Base-by-base conservation (phyloP, 2,113 vertebrate species). In the Perca schrenkii region DNA sequence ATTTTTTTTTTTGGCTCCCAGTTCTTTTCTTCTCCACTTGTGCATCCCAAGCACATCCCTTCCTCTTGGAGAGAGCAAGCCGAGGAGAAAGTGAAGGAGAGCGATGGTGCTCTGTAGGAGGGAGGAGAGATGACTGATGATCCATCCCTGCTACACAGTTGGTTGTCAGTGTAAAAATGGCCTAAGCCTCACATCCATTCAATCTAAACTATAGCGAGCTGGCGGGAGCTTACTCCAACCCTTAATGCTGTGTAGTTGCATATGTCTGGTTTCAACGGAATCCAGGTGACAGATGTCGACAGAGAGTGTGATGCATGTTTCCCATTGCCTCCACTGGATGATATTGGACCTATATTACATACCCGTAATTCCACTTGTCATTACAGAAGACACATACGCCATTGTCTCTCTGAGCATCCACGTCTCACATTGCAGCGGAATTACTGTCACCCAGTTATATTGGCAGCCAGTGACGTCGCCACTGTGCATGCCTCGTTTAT, bases 111-210 rank as follows among this genome's bases (percentile, higher is more conserved):
- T 83, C 87, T 77, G 82, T 83, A 89, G 90, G 89, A 85, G 77
- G 84, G 74, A 80, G 77, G 74, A 56, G 75, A 79, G 43, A 79
- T 91, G 93, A 93, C 88, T 86, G 85, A 93, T 92, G 86, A 91
- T 69, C 82, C 86, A 22, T 87, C 57, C 70, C 57, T 28, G 50
- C 77, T 64, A 78, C 84, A 74, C 87, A 87, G 87, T 87, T 80
- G 83, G 77, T 82, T 86, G 88, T 90, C 76, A 69, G 67, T 64
- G 56, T 86, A 83, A 85, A 91, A 89, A 93, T 82, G 87, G 85
- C 74, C 76, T 75, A 57, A 13, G 79, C 77, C 60, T 90, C 82
- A 47, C 86, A 91, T 87, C 69, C 65, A 70, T 90, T 91, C 83
- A 84, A 67, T 90, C 75, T 84, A 84, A 92, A 86, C 86, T 74